phyloP scores from a whole-genome alignment of 2,113 vertebrate genomes.

The Macquaria ambigua region DNA sequence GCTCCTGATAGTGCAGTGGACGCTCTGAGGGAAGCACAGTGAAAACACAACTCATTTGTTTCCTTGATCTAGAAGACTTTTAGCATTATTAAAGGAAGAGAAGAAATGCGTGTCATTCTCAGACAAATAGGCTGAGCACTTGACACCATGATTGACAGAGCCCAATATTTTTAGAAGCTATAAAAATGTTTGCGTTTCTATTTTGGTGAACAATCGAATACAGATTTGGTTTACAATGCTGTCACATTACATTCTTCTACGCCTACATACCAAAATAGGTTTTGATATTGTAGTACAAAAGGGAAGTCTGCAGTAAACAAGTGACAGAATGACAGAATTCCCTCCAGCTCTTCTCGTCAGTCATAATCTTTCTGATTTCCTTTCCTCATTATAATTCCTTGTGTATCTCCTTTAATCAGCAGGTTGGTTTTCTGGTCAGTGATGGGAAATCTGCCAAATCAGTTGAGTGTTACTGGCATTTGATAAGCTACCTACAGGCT shows the following conservation, averaged over 20 bases:
- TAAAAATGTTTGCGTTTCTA: not conserved
- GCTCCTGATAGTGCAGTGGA: constrained; percentile 91
- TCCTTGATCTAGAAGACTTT: not conserved
- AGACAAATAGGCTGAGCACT: not conserved
- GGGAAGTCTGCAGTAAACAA: not conserved
- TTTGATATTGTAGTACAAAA: not conserved
- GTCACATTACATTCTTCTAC: not conserved
- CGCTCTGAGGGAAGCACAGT: constrained; percentile 85
- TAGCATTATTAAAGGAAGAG: not conserved
- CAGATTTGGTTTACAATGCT: not conserved
- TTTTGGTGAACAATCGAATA: not conserved
- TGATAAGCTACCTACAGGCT: constrained; percentile 36
- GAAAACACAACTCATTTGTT: not conserved
- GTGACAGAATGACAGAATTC: not conserved
- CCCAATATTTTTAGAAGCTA: not conserved
- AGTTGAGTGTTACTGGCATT: constrained; percentile 41
- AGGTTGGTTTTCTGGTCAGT: not conserved
- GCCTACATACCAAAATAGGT: constrained; percentile 1
- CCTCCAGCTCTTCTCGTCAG: not conserved
- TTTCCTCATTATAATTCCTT: not conserved
- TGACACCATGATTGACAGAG: not conserved
- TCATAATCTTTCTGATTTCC: not conserved
- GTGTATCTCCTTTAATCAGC: not conserved
- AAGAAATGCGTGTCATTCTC: not conserved
- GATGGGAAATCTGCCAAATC: constrained; percentile 33